phyloP scores from a whole-genome alignment of 2,113 vertebrate genomes.

The Paratilapia polleni region DNA sequence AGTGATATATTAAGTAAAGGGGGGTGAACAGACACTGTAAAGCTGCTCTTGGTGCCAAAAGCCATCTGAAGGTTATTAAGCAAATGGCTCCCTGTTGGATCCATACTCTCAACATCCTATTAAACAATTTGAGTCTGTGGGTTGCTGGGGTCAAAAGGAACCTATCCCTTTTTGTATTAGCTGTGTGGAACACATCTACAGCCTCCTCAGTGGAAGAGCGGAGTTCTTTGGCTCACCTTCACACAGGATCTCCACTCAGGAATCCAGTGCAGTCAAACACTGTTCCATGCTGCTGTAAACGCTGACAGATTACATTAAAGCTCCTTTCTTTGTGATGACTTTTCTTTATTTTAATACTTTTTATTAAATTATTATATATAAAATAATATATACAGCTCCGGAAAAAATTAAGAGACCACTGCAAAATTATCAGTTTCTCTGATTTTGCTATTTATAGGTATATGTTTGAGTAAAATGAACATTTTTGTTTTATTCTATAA shows the following conservation, averaged over 20 bases:
- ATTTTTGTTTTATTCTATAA: too few relatives aligned
- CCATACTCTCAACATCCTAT: conserved; percentile 14
- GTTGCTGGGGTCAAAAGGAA: conserved; percentile 1
- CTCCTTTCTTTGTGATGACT: neutral
- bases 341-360: too few relatives aligned
- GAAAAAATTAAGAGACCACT: too few relatives aligned
- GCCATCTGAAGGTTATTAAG: neutral
- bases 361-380: too few relatives aligned
- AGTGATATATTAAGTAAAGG: neutral
- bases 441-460: too few relatives aligned
- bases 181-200: neutral
- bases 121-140: conserved; percentile 1
- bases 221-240: too few relatives aligned
- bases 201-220: neutral
- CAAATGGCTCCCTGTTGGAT: conserved; percentile 2
- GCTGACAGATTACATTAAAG: accelerated
- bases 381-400: too few relatives aligned
- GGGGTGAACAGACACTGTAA: neutral
- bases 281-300: too few relatives aligned
- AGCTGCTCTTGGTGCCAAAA: neutral
- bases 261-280: neutral
- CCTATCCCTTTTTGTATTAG: neutral
- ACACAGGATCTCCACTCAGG: too few relatives aligned
- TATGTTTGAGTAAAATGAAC: too few relatives aligned
- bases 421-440: too few relatives aligned